A percentile compares a stretch with the other conserved stretches of the same genome.
Evolutionary conservation across 23 tunicate species (phyloP).

Genomic region (Botrylloides violaceus): DNA sequence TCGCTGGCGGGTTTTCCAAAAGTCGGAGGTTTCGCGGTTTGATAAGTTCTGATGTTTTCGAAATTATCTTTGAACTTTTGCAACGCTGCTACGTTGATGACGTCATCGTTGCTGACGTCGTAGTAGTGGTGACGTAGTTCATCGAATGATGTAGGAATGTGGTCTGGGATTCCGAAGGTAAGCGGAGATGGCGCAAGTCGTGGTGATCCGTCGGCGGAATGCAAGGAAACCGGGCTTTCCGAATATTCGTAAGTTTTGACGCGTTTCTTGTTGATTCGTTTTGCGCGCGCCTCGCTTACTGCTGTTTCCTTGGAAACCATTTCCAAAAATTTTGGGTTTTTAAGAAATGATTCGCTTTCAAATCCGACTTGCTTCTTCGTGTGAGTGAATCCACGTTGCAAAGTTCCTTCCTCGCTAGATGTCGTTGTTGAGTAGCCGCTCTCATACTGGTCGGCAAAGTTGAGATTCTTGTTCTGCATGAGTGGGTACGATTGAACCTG

Average conservation of each 20-base stretch:
- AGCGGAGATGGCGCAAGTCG: background rate
- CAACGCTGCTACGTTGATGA: conserved; percentile 8
- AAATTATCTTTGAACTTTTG: conserved; percentile 7
- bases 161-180: conserved; percentile 8
- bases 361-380: background rate
- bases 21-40: background rate
- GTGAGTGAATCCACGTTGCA: conserved; percentile 18
- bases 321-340: conserved; percentile 2
- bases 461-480: conserved; percentile 15
- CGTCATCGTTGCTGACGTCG: conserved; percentile 6
- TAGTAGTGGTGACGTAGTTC: background rate
- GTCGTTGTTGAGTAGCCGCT: conserved; percentile 94
- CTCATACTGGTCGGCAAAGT: conserved; percentile 55
- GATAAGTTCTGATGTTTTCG: conserved; percentile 12
- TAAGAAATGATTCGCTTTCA: conserved; percentile 8
- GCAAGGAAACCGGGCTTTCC: conserved; percentile 28
- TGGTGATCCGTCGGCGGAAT: conserved; percentile 7
- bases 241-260: background rate
- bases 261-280: background rate
- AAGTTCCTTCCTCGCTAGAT: conserved; percentile 61
- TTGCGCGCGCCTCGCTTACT: conserved; percentile 1
- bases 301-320: conserved; percentile 13
- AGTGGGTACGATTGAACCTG: conserved; percentile 4
- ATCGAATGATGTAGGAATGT: background rate
- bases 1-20: background rate